Evolutionary conservation across 2,113 vertebrate species (phyloP).

Genomic region (Cavia aperea): DNA sequence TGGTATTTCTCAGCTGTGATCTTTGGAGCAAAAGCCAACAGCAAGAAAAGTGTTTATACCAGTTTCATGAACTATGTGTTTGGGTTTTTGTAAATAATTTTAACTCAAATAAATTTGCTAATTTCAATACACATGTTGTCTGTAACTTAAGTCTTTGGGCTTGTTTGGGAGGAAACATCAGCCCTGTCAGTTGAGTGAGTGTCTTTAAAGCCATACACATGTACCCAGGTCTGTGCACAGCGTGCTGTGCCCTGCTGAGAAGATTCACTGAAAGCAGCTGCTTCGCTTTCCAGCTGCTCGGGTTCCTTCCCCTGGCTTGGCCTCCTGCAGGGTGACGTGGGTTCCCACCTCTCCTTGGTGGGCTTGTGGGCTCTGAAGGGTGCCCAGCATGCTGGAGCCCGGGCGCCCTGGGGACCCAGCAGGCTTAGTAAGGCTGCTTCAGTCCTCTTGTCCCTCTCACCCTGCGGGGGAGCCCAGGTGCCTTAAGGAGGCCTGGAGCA

Average conservation of each 20-base stretch:
- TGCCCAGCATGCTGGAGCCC: no score
- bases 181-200: not conserved
- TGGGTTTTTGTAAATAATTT: constrained; percentile 99
- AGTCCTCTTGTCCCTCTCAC: no score
- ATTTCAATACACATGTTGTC: constrained; percentile 90
- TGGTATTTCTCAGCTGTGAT: constrained; percentile 96
- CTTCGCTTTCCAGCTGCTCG: not conserved
- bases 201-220: not conserved
- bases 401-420: no score
- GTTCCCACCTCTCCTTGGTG: not conserved
- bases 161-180: constrained; percentile 28
- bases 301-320: not conserved
- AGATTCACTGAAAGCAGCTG: not conserved
- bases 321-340: not conserved
- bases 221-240: not conserved
- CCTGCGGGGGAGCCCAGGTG: not conserved
- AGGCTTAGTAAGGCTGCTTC: no score
- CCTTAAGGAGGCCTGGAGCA: not conserved
- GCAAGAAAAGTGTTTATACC: constrained; percentile 96
- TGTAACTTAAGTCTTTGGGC: constrained; percentile 75
- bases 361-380: no score
- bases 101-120: constrained; percentile 99
- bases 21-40: constrained; percentile 94
- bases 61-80: constrained; percentile 98
- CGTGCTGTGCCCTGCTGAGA: no score